phyloP scores from a whole-genome alignment of 2,113 vertebrate genomes.

The Nycticorax nycticorax region DNA sequence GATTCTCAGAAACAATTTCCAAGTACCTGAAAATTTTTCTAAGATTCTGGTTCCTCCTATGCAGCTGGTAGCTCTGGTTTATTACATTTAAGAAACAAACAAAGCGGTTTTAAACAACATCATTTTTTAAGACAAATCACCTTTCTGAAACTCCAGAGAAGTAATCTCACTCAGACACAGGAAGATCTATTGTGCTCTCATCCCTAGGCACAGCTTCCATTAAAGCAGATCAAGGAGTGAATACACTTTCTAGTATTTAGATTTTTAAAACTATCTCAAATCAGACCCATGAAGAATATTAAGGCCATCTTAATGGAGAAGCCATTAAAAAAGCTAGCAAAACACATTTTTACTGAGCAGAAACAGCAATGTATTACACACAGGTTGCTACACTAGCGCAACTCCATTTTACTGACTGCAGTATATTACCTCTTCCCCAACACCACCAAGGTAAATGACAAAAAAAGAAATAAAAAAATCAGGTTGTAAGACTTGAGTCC shows the following conservation, averaged over 20 bases:
- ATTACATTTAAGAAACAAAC: constrained; percentile 20
- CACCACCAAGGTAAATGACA: not conserved
- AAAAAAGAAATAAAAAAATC: not conserved
- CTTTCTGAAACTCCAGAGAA: constrained; percentile 29
- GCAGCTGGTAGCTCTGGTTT: not conserved
- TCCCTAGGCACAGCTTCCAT: not conserved
- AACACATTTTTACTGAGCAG: not conserved
- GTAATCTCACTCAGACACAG: not conserved
- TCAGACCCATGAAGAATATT: not conserved
- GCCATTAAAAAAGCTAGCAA: not conserved
- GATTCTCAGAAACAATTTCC: not conserved
- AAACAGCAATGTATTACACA: not conserved
- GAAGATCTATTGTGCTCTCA: constrained; percentile 48
- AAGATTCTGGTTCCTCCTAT: not conserved
- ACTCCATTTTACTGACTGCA: not conserved
- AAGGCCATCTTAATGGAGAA: not conserved
- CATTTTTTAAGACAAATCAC: constrained; percentile 32
- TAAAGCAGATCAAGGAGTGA: constrained; percentile 16
- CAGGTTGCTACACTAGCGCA: not conserved
- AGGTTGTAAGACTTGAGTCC: accelerated
- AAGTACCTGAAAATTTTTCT: not conserved
- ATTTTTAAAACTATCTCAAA: not conserved
- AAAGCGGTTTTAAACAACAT: constrained; percentile 19
- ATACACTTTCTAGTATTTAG: not conserved
- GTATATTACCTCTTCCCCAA: not conserved